Evolutionary conservation across 2,888 invertebrate genomes (phyloP).

Genomic region (Actias luna): DNA sequence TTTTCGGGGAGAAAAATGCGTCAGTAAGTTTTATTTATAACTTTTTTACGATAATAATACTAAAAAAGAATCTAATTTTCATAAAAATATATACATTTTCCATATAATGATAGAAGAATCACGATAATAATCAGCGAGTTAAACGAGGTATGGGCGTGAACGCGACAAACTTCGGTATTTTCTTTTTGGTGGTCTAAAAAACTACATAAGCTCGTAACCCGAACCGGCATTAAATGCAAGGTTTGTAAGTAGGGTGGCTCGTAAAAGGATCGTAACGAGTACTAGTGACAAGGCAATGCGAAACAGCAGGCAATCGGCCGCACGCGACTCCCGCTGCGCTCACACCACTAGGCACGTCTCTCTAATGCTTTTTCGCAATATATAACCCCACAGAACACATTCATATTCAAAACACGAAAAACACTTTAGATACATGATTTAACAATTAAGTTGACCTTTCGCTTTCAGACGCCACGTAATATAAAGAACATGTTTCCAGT

Average conservation of each 20-base stretch:
- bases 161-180: slow-evolving; percentile 39
- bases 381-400: slow-evolving; percentile 25
- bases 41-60: slow-evolving; percentile 16
- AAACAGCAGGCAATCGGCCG: slow-evolving; percentile 51
- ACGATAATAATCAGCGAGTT: slow-evolving; percentile 55
- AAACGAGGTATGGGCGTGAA: slow-evolving; percentile 38
- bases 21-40: slow-evolving; percentile 83
- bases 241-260: slow-evolving; percentile 58
- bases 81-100: slow-evolving; percentile 37
- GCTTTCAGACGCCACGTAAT: slow-evolving; percentile 4
- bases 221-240: slow-evolving; percentile 64
- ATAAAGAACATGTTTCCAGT: slow-evolving; percentile 10
- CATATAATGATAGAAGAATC: slow-evolving; percentile 44
- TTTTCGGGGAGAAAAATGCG: slow-evolving; percentile 94
- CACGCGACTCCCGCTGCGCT: slow-evolving; percentile 61
- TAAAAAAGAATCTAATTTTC: background rate
- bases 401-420: slow-evolving; percentile 36
- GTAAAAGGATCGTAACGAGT: slow-evolving; percentile 61
- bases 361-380: slow-evolving; percentile 32
- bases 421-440: slow-evolving; percentile 35
- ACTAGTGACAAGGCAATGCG: slow-evolving; percentile 51
- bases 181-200: slow-evolving; percentile 55
- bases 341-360: slow-evolving; percentile 32
- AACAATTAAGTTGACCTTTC: slow-evolving; percentile 17
- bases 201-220: slow-evolving; percentile 43